A percentile compares a stretch with the other conserved stretches of the same genome.
Conservation (phyloP, 64 coral and sea anemone genomes). For the Cladopsammia gracilis region DNA sequence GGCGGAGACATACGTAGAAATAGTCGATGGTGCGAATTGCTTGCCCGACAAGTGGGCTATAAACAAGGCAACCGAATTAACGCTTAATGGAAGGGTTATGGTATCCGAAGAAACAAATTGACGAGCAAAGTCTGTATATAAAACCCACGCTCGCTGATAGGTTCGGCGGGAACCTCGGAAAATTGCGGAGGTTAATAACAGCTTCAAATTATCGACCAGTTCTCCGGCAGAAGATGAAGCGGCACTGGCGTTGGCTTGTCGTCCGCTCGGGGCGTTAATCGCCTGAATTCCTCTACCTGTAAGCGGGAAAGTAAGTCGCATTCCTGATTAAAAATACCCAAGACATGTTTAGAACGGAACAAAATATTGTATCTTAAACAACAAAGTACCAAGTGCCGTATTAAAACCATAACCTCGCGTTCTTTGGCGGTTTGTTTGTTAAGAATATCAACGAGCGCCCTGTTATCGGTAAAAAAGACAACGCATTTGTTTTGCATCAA, state of each 20-base stretch:
- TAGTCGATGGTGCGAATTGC: no score
- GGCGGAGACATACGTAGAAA: no score
- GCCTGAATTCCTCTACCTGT: neutral
- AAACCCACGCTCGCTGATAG: conserved; percentile 5
- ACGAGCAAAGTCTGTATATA: neutral
- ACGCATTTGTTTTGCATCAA: no score
- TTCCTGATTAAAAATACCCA: neutral
- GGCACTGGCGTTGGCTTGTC: neutral
- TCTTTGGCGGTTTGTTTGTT: conserved; percentile 13
- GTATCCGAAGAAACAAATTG: no score
- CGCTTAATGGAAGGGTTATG: no score
- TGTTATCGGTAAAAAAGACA: no score
- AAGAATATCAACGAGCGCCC: no score
- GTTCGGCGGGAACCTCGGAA: neutral
- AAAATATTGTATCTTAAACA: no score
- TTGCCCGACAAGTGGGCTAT: no score
- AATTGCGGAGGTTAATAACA: neutral
- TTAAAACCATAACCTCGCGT: neutral
- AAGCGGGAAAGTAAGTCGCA: neutral
- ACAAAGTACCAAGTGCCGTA: no score
- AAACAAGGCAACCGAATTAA: no score
- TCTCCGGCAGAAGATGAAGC: conserved; percentile 9
- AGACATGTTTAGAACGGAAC: no score
- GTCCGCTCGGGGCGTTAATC: neutral
- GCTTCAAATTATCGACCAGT: conserved; percentile 6